Evolutionary conservation across 2,797 vertebrate species (phyloP).

Genomic region (Myripristis jacobus): DNA sequence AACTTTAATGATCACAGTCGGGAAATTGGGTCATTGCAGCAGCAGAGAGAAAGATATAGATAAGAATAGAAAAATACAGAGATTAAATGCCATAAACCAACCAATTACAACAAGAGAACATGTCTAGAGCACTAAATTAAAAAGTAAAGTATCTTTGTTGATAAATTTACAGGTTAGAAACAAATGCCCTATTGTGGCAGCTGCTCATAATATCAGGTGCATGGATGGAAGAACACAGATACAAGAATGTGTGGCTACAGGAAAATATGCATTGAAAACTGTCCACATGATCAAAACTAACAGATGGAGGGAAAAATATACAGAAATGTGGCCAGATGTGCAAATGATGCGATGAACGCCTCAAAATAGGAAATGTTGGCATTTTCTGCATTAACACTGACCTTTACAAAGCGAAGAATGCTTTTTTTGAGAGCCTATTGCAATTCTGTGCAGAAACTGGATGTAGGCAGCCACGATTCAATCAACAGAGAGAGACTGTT

Average conservation of each 20-base stretch:
- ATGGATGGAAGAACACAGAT: conserved; percentile 2
- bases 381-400: conserved; percentile 65
- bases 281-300: neutral
- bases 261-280: conserved; percentile 16
- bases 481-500: conserved; percentile 59
- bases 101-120: conserved; percentile 4
- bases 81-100: conserved; percentile 40
- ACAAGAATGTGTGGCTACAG: conserved; percentile 1
- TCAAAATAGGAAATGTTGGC: conserved; percentile 58
- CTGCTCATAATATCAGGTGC: neutral
- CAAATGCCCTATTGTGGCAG: neutral
- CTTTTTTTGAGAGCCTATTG: conserved; percentile 54
- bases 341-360: conserved; percentile 55
- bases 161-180: conserved; percentile 2
- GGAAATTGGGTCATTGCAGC: conserved; percentile 55
- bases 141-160: conserved; percentile 1
- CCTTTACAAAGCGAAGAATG: conserved; percentile 67
- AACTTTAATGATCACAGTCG: conserved; percentile 50
- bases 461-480: conserved; percentile 63
- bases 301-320: no score
- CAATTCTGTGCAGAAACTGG: conserved; percentile 45
- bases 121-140: neutral
- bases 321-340: neutral
- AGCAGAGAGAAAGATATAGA: conserved; percentile 38
- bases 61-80: conserved; percentile 21